Evolutionary conservation across 1,140 invertebrate species (phyloP).

Genomic region (Centruroides sculpturatus): DNA sequence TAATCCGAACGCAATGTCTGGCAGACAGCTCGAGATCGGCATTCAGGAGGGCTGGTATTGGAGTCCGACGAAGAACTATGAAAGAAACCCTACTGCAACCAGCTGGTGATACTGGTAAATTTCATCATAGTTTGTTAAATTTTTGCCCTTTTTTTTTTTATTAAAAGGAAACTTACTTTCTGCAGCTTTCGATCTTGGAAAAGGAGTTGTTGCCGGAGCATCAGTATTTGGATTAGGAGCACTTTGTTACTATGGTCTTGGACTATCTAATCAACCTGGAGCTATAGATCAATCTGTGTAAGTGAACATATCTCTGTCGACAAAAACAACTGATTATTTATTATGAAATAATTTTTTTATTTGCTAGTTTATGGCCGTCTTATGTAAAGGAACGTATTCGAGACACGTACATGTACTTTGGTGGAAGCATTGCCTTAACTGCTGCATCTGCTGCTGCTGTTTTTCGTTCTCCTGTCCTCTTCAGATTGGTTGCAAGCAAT

Average conservation of each 20-base stretch:
- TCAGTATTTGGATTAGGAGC: constrained; percentile 79
- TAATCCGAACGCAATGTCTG: neutral
- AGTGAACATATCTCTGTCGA: constrained; percentile 26
- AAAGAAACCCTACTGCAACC: constrained; percentile 35
- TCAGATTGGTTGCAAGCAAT: constrained; percentile 53
- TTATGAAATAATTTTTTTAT: constrained; percentile 18
- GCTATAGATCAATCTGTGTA: constrained; percentile 71
- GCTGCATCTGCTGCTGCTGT: constrained; percentile 65
- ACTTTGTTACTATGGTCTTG: constrained; percentile 90
- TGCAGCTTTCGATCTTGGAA: constrained; percentile 54
- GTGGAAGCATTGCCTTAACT: constrained; percentile 63
- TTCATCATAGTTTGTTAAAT: neutral
- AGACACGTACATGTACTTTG: constrained; percentile 86
- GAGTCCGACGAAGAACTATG: constrained; percentile 26
- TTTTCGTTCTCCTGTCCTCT: constrained; percentile 58
- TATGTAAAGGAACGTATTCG: constrained; percentile 81
- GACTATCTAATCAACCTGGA: constrained; percentile 60
- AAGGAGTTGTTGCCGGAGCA: constrained; percentile 71
- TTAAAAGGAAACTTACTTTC: neutral
- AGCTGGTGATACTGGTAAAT: constrained; percentile 36
- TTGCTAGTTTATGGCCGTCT: constrained; percentile 72
- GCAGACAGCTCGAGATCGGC: constrained; percentile 3
- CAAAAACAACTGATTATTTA: neutral
- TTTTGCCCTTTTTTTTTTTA: neutral
- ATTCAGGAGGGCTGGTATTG: constrained; percentile 6